Base-by-base conservation (phyloP, 2,797 vertebrate genomes). In the Fringilla coelebs region DNA sequence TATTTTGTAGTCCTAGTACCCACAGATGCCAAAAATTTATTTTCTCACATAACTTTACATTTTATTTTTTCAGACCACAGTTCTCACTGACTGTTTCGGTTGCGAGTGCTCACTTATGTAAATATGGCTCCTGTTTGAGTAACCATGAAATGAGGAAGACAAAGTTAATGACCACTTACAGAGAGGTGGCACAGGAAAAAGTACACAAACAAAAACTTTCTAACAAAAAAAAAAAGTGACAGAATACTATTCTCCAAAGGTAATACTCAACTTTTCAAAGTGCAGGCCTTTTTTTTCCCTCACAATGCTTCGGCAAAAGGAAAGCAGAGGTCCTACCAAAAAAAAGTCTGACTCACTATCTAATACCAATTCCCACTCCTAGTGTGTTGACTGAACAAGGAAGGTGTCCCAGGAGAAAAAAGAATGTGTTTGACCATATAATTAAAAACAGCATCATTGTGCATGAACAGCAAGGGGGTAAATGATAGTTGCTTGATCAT, bases 101-200 rank as follows among this genome's bases (percentile, higher is more conserved):
- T 92, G 65, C 58, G 48, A 94, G 72, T 12, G 10, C n/a, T 91
- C 46, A 21, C 82, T 96, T 91, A 91, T 5, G 17, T 86, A 94
- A 96, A 83, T 11, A 78, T 9, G n/a, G 78, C 54, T 58, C 22
- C 31, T 10, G 3, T 84, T 90, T 94, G 76, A 96, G 91, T 78
- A 96, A 94, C 51, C 54, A 38, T 19, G 51, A 96, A 95, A 95
- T 51, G 85, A 89, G 88, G 89, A 96, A 95, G 87, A 85, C 31
- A 15, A 87, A 81, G 25, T 82, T 85, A 95, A 90, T 90, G 67
- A 82, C 71, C 72, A 83, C 63, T 88, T 80, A 76, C 40, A 85
- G 54, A 85, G 60, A 89, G 48, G 43, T 87, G 55, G 57, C 52
- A 77, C 43, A 57, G 60, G 52, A 81, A 70, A 62, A 92, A 74